Base-by-base conservation (phyloP, 2,888 invertebrate genomes). In the Eugnorisma glareosa region DNA sequence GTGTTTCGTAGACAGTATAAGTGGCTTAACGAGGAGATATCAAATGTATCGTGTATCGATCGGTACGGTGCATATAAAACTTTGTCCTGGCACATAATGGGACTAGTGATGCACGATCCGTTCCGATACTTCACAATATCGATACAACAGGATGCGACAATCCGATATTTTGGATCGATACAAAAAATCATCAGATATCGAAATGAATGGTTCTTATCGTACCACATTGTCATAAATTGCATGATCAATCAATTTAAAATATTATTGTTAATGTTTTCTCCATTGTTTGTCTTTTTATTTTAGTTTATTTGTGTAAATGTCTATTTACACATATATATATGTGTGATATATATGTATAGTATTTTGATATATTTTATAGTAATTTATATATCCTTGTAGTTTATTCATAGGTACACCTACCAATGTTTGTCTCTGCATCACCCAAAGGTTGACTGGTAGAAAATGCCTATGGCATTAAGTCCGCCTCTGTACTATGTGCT, bases 11-110 rank as follows among this genome's bases (percentile, higher is more conserved):
- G 75, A 82, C 77, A 82, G 63, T 82, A 86, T 86, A 84, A 84
- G 67, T 78, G 75, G 82, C 77, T 85, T 82, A 84, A 76, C 72
- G 63, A 67, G 73, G 75, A 73, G 79, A 82, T 80, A 83, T 87
- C 76, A 74, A 81, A 82, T 80, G 68, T 82, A 69, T 69, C 67
- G 67, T 40, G 64, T 88, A 85, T 88, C 31, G 87, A 87, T 85
- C 83, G 28, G 51, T 35, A 24, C 45, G 59, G 68, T 61, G 74
- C 79, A 61, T 31, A 59, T 61, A 61, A 61, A 21, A 86, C 71
- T 77, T 73, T 77, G 66, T 77, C 64, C 63, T 21, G 40, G 28
- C 61, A 67, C 64, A 69, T n/a, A 83, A 81, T 80, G 54, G 77
- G 48, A 48, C 28, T 67, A 67, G 67, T 64, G 64, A n/a, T 64